Base-by-base conservation (phyloP, 2,113 vertebrate genomes). In the Pseudopipra pipra region DNA sequence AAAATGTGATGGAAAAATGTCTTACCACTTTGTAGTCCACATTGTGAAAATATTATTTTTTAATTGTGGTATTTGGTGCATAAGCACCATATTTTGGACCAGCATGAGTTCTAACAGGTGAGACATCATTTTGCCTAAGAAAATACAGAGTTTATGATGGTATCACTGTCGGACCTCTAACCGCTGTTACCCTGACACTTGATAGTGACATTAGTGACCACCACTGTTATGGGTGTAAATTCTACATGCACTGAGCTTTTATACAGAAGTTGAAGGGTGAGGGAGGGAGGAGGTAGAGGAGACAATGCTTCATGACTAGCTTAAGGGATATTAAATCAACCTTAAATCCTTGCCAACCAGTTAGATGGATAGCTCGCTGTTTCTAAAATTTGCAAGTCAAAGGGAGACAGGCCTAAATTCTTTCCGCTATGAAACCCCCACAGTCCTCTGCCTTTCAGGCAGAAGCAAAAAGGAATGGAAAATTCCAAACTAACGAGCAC, bases 401-500 rank as follows among this genome's bases (percentile, higher is more conserved):
- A 96, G 87, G 81, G 66, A 84, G 74, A 77, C 35, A 65, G 67
- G 44, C 89, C 90, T 96, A 89, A 83, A 56, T 91, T 95, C 95
- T 91, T 93, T 93, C 91, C 43, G 23, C 83, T 96, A 74, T 66
- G 55, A 91, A 87, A 95, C 88, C 85, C 89, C 90, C 80, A 52
- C 94, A 90, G 62, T 47, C 59, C 77, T 96, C 37, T 62, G 92
- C 93, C 93, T 93, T 90, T 93, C 90, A 96, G 96, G 90, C 91
- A 85, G 78, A 91, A 97, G 94, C 91, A 65, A 74, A 96, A 77
- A 94, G 84, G 87, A 97, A 91, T 97, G 96, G 97, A 98, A 98
- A 98, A 98, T 98, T 98, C 97, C 98, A 97, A 94, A 94, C 94
- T 79, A 95, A 97, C 85, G 76, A 97, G 97, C 39, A 1, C 43